Evolutionary conservation across 2,797 vertebrate genomes (phyloP).

Genomic region (Microctenopoma stevenorrisi): DNA sequence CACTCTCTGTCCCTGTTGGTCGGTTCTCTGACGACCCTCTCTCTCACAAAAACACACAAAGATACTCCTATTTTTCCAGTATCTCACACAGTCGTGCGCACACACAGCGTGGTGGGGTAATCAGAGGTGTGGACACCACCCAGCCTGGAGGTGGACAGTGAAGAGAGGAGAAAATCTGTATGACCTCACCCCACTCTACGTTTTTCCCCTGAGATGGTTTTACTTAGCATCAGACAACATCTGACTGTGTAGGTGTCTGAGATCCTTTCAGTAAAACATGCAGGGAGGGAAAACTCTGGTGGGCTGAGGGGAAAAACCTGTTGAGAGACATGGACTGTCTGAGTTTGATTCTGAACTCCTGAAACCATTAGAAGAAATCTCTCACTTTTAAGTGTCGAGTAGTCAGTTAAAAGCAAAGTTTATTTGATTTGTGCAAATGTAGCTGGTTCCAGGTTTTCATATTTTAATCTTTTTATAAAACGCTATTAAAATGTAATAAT

Average conservation of each 20-base stretch:
- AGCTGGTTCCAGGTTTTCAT: no score
- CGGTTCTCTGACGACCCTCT: constrained; percentile 20
- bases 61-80: constrained; percentile 17
- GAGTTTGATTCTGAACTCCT: background rate
- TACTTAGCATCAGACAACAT: constrained; percentile 52
- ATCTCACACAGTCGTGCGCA: constrained; percentile 20
- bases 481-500: no score
- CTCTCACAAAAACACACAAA: constrained; percentile 31
- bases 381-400: background rate
- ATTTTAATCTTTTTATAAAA: no score
- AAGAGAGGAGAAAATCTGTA: constrained; percentile 43
- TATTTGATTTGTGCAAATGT: no score
- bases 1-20: constrained; percentile 28
- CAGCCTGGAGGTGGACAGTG: constrained; percentile 54
- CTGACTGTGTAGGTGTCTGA: constrained; percentile 37
- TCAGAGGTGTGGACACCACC: constrained; percentile 63
- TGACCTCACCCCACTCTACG: constrained; percentile 40
- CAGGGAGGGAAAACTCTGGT: background rate
- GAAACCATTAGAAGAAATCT: background rate
- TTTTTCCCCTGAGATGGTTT: constrained; percentile 39
- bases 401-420: background rate
- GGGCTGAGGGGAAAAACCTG: constrained; percentile 24
- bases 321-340: constrained; percentile 10
- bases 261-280: constrained; percentile 30
- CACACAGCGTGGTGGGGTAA: constrained; percentile 26